Percentiles rank a stretch among this genome's conserved stretches.
Conservation (phyloP, 2,888 invertebrate species). For the Lamellibrachia columna region DNA sequence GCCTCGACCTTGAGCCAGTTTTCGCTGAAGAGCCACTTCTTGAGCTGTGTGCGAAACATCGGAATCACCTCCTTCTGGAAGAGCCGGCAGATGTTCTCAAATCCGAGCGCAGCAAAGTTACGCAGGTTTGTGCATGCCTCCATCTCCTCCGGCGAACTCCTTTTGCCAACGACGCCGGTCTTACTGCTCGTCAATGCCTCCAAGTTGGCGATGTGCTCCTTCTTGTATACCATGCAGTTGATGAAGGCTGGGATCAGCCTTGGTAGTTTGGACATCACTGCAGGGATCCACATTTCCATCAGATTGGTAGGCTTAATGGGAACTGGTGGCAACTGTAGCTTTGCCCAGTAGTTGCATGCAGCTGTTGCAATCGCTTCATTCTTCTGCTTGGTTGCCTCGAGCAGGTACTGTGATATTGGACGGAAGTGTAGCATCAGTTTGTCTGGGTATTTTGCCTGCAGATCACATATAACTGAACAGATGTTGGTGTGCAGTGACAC, state of each 20-base stretch:
- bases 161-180: neutral
- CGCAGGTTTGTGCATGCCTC: slow-evolving; percentile 32
- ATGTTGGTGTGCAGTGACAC: slow-evolving; percentile 29
- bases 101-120: slow-evolving; percentile 38
- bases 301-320: slow-evolving; percentile 19
- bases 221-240: slow-evolving; percentile 35
- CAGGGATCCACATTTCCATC: slow-evolving; percentile 37
- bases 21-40: slow-evolving; percentile 32
- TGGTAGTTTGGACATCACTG: slow-evolving; percentile 30
- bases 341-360: slow-evolving; percentile 40
- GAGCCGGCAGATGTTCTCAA: slow-evolving; percentile 38
- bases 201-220: slow-evolving; percentile 32
- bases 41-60: slow-evolving; percentile 32
- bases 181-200: slow-evolving; percentile 21
- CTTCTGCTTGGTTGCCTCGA: slow-evolving; percentile 29
- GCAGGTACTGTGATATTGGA: slow-evolving; percentile 30
- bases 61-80: slow-evolving; percentile 36
- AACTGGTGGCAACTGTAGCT: slow-evolving; percentile 38
- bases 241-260: slow-evolving; percentile 36
- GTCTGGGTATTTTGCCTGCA: slow-evolving; percentile 33
- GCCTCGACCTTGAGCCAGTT: slow-evolving; percentile 39
- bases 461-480: slow-evolving; percentile 28
- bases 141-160: slow-evolving; percentile 26
- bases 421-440: slow-evolving; percentile 33
- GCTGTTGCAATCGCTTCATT: slow-evolving; percentile 30